Conservation (phyloP, 2,797 vertebrate genomes). For the Petrocephalus sullivani region DNA sequence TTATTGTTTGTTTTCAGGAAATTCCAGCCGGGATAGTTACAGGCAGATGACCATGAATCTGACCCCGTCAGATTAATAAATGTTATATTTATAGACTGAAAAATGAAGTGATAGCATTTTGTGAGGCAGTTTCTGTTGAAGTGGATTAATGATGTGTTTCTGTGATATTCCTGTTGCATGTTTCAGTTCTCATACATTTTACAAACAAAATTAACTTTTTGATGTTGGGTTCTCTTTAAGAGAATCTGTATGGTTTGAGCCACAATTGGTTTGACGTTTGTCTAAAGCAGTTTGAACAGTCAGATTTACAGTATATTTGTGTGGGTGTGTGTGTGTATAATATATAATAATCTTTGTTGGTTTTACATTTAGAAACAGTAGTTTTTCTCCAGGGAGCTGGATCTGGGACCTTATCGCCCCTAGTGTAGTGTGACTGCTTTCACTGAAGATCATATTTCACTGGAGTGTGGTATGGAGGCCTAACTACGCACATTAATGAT, state of each 20-base stretch:
- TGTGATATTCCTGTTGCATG: not conserved
- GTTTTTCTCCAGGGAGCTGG: not conserved
- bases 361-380: not conserved
- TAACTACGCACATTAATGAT: constrained; percentile 48
- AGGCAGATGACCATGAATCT: not conserved
- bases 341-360: not conserved
- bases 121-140: not conserved
- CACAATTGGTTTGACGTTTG: not conserved
- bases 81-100: not conserved
- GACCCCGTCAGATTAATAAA: not conserved
- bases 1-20: not conserved
- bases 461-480: not conserved
- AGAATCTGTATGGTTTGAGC: not conserved
- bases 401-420: not conserved
- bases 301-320: no score
- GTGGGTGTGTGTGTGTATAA: no score
- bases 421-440: not conserved
- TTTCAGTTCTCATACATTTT: not conserved
- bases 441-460: not conserved
- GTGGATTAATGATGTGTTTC: not conserved
- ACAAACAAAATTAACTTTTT: not conserved
- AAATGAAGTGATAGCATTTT: not conserved
- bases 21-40: not conserved
- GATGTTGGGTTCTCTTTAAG: not conserved
- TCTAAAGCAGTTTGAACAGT: no score